phyloP scores from a whole-genome alignment of 2,888 invertebrate genomes.

The Orchestes rusci region DNA sequence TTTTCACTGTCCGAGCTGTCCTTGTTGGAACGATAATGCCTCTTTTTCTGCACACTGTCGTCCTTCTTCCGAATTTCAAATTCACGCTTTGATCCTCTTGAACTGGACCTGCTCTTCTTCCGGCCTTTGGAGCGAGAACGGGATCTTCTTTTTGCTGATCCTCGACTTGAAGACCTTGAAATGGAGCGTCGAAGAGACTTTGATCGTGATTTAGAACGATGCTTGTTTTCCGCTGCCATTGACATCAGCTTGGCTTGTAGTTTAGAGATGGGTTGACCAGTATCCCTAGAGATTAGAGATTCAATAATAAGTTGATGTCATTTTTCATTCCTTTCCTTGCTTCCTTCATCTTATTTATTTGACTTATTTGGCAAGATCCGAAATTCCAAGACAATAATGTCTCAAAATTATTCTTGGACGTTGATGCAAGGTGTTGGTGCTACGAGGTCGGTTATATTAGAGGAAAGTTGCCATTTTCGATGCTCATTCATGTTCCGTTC shows the following conservation, averaged over 20 bases:
- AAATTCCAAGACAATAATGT: not conserved
- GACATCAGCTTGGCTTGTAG: constrained; percentile 57
- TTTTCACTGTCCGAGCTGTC: constrained; percentile 48
- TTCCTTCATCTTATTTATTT: not conserved
- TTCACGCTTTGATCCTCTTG: constrained; percentile 41
- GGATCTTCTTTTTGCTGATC: constrained; percentile 32
- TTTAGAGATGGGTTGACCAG: constrained; percentile 49
- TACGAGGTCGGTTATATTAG: too few species aligned
- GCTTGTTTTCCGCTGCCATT: constrained; percentile 49
- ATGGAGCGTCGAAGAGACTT: constrained; percentile 33
- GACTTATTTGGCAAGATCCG: not conserved
- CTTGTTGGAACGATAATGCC: constrained; percentile 75
- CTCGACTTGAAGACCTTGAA: constrained; percentile 34
- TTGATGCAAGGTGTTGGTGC: too few species aligned
- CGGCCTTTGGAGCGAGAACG: constrained; percentile 33
- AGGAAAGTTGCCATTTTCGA: too few species aligned
- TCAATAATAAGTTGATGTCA: not conserved
- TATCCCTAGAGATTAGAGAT: not conserved
- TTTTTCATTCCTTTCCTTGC: not conserved
- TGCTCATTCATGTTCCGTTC: too few species aligned
- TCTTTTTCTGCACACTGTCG: constrained; percentile 77
- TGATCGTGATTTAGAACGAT: constrained; percentile 33
- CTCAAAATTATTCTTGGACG: too few species aligned
- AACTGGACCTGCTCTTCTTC: constrained; percentile 29
- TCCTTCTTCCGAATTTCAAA: constrained; percentile 71